Percentiles rank a stretch among this genome's conserved stretches.
Conservation (phyloP, 2,888 invertebrate genomes). For the Xylota segnis region DNA sequence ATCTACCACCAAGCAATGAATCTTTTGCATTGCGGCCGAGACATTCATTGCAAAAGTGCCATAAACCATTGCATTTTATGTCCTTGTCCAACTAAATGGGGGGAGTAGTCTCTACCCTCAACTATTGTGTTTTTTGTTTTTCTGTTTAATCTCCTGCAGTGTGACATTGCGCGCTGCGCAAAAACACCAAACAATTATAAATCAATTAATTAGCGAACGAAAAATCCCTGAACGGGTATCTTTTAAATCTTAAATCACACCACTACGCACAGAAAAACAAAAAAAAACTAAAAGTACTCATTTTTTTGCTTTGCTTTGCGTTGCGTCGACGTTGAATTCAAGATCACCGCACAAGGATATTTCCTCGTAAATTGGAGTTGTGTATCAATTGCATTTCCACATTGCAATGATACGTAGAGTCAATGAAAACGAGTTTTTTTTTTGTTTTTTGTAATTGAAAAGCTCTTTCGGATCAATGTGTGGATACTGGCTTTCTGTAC, state of each 20-base stretch:
- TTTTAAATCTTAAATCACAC: constrained; percentile 23
- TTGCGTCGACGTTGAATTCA: constrained; percentile 40
- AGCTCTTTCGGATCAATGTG: constrained; percentile 34
- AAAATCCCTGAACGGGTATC: constrained; percentile 58
- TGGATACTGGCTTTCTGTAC: not conserved
- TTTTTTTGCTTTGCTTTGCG: not conserved
- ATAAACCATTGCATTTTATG: constrained; percentile 30
- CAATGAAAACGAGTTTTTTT: constrained; percentile 71
- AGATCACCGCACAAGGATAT: constrained; percentile 73
- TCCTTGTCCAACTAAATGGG: constrained; percentile 20
- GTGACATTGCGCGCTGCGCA: constrained; percentile 37
- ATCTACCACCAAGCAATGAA: constrained; percentile 31
- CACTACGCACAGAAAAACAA: constrained; percentile 7
- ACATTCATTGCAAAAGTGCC: constrained; percentile 6
- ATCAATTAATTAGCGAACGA: constrained; percentile 58
- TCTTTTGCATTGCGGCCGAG: constrained; percentile 3
- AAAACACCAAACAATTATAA: constrained; percentile 50
- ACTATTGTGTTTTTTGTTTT: not conserved
- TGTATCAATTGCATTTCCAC: constrained; percentile 68
- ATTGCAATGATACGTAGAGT: constrained; percentile 38
- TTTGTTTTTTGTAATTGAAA: constrained; percentile 50
- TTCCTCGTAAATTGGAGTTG: constrained; percentile 66
- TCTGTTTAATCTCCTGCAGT: constrained; percentile 12
- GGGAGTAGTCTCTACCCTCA: not conserved
- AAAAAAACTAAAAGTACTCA: not conserved